Base-by-base conservation (phyloP, 2,888 invertebrate genomes). In the Ophion ventricosus region DNA sequence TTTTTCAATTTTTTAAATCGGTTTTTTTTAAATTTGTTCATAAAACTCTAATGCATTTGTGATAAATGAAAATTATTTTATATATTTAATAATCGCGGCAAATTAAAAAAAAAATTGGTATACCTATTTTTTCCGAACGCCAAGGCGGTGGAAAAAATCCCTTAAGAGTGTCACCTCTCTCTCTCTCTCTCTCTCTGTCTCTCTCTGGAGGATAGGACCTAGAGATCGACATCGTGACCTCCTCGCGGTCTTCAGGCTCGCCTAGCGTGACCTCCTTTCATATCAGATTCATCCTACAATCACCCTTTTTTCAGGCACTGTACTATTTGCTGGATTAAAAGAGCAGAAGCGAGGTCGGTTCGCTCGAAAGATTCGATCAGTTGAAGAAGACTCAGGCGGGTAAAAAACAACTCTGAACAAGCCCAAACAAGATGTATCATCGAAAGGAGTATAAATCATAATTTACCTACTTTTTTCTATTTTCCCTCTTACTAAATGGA, bases 241-340 rank as follows among this genome's bases (percentile, higher is more conserved):
- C 61, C 43, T 61, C 29, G 17, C 61, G 77, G 20, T 64, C 40
- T 75, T 29, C 64, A 70, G 67, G 61, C 76, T 64, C 66, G 63
- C 73, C 73, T 61, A 82, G 78, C 67, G 43, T 73, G 80, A 80
- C 80, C 80, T 77, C 83, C 63, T 78, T 54, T 54, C 63, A 63
- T 72, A 56, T 69, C 49, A 63, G 63, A 61, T 76, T 77, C 54
- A 70, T 49, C 35, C 54, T 20, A 40, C 69, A 61, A 26, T 61
- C 57, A 49, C 26, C 40, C 17, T 67, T 26, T 29, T 40, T 35
- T 35, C 35, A 8, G 8, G 7, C 35, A 1, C 35, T 35, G 7
- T 4, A 29, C 3, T 0, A 29, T 5, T 29, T 1, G 29, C 7
- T 29, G 29, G 29, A 29, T 29, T 5, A 29, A 54, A 61, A 56